These are phyloP conservation scores for Limnephilus rhombicus DNA, from an alignment of 2,888 invertebrate species.

Conservation along the genomic window DNA sequence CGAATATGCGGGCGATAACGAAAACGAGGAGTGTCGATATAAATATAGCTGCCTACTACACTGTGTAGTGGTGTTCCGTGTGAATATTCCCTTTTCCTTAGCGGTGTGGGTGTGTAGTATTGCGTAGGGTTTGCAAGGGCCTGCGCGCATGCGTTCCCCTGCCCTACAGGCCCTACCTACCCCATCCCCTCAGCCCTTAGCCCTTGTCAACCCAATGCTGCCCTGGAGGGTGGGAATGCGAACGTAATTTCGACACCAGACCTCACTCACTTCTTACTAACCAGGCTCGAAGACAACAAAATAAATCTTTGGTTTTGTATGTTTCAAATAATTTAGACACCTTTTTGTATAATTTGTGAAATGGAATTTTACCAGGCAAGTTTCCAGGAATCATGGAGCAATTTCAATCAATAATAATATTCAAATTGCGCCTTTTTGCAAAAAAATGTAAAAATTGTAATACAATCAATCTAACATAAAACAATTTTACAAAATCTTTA, in stretches of 20 bases:
- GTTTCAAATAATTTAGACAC: not conserved
- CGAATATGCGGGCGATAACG: conserved; percentile 11
- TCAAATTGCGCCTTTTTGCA: not conserved
- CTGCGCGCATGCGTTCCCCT: not conserved
- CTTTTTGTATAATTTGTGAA: not conserved
- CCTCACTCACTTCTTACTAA: not conserved
- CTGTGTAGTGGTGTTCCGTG: not conserved
- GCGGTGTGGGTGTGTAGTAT: not conserved
- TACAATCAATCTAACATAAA: not conserved
- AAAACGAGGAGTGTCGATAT: not conserved
- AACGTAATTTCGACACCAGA: not conserved
- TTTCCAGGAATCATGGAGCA: not conserved
- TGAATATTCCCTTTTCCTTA: not conserved
- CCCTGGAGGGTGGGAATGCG: not conserved
- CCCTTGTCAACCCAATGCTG: not conserved
- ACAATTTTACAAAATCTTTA: not conserved
- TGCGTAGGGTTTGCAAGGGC: not conserved
- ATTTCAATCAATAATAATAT: not conserved
- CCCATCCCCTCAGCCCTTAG: not conserved
- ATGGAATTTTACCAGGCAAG: too few species aligned
- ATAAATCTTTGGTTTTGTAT: not conserved
- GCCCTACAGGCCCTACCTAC: not conserved
- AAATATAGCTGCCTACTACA: not conserved
- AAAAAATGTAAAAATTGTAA: not conserved
- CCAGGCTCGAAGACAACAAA: not conserved